phyloP scores from a whole-genome alignment of 1,140 invertebrate species.

The Ectropis grisescens region DNA sequence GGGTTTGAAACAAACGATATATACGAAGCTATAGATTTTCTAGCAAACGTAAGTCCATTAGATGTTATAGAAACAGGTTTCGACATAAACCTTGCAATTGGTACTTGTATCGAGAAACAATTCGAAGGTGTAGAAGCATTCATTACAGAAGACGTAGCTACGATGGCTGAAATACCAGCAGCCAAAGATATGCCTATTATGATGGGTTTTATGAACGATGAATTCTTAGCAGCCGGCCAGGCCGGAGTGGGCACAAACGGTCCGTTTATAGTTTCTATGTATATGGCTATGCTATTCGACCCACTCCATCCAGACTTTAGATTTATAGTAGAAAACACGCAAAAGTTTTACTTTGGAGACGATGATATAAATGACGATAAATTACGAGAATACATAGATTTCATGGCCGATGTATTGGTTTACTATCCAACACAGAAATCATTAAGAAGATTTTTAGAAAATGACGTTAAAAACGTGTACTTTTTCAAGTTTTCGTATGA shows the following conservation, averaged over 20 bases:
- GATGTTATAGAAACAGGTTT: slow-evolving; percentile 1
- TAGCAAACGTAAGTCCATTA: neutral
- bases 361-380: neutral
- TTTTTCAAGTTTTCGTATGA: slow-evolving; percentile 27
- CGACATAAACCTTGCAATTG: slow-evolving; percentile 9
- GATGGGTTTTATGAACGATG: neutral
- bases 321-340: neutral
- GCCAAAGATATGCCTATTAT: neutral
- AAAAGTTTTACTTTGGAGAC: neutral
- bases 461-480: slow-evolving; percentile 18
- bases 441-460: slow-evolving; percentile 12
- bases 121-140: neutral
- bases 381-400: neutral
- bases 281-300: neutral
- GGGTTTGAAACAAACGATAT: neutral
- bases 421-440: neutral
- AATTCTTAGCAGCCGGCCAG: too few relatives aligned
- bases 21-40: neutral
- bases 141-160: slow-evolving; percentile 12
- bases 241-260: too few relatives aligned
- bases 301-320: neutral
- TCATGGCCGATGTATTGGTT: neutral
- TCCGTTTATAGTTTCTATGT: too few relatives aligned
- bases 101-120: slow-evolving; percentile 1
- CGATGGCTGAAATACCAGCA: neutral